These are phyloP conservation scores for Dryomyza anilis DNA, from an alignment of 2,888 invertebrate genomes.

Conservation along the genomic window DNA sequence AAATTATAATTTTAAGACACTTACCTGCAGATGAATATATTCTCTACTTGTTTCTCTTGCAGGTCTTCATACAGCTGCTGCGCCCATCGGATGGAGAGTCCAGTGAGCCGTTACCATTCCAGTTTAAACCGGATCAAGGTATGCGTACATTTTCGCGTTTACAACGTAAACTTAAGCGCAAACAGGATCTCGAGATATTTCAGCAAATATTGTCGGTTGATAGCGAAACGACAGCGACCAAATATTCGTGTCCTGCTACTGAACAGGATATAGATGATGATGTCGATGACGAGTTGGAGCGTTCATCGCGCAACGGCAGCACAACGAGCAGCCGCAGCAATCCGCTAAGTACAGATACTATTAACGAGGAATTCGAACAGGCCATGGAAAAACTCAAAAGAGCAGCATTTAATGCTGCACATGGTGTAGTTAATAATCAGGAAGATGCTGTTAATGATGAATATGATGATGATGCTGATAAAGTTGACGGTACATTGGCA, in stretches of 20 bases:
- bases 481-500: background rate
- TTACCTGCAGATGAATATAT: too few relatives aligned
- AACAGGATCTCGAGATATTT: conserved; percentile 64
- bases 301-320: conserved; percentile 45
- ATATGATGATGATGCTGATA: conserved; percentile 30
- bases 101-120: conserved; percentile 83
- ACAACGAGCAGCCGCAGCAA: conserved; percentile 45
- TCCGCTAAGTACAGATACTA: conserved; percentile 47
- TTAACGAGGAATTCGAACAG: conserved; percentile 51
- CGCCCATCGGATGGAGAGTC: conserved; percentile 81
- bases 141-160: conserved; percentile 76
- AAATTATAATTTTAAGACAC: background rate
- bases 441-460: conserved; percentile 49
- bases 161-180: conserved; percentile 67
- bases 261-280: conserved; percentile 33
- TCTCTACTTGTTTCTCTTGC: conserved; percentile 10
- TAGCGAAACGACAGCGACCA: conserved; percentile 55
- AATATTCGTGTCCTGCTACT: conserved; percentile 48
- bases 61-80: conserved; percentile 81
- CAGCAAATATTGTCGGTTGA: conserved; percentile 64
- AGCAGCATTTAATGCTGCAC: too few relatives aligned
- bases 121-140: conserved; percentile 73
- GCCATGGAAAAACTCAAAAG: too few relatives aligned
- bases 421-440: conserved; percentile 41
- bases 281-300: conserved; percentile 39